Evolutionary conservation across 2,113 vertebrate genomes (phyloP), one percentile per base, ranked within the genome.

Genomic region (Chloebia gouldiae): DNA sequence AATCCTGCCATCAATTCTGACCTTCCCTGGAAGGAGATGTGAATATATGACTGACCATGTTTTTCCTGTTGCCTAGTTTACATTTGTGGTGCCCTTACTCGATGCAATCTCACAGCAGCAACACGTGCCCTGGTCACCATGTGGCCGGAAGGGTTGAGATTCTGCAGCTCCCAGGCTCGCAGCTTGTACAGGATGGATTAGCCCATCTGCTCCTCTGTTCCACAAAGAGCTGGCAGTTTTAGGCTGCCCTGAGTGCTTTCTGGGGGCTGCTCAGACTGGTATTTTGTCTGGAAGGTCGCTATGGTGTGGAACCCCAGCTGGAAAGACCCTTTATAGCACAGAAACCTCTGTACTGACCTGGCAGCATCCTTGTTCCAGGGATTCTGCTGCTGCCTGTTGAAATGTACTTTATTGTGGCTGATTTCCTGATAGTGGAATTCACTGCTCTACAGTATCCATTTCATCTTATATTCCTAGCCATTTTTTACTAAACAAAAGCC

Each of bases 401-500:
- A 73, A 39, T 13, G 22, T 23, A 13, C 10, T 54, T 80, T 4
- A 14, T 6, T 25, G 11, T 7, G 33, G 28, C 15, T 86, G 17
- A 28, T 69, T 70, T 70, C 75, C 57, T 72, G 16, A 45, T 4
- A 59, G 63, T 33, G 28, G 37, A 77, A 91, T 42, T 80, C 64
- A 66, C 64, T 90, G 14, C 75, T 87, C 50, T 42, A 12, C 40
- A 47, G 27, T 47, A 88, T n/a, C 66, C n/a, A 54, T 57, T 76
- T 54, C 15, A 73, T 65, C 44, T 65, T 60, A 14, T 37, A 73
- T 83, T 77, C 86, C 47, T 81, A 73, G 30, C 39, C 60, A 71
- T 70, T 88, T 95, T 78, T 94, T 94, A 92, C 93, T 92, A 90
- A 92, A 95, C 40, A 92, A 78, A 95, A 82, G 60, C 81, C 90